Percentiles rank a stretch among this genome's conserved stretches.
phyloP scores from a whole-genome alignment of 2,888 invertebrate species.

The Eristalis arbustorum region DNA sequence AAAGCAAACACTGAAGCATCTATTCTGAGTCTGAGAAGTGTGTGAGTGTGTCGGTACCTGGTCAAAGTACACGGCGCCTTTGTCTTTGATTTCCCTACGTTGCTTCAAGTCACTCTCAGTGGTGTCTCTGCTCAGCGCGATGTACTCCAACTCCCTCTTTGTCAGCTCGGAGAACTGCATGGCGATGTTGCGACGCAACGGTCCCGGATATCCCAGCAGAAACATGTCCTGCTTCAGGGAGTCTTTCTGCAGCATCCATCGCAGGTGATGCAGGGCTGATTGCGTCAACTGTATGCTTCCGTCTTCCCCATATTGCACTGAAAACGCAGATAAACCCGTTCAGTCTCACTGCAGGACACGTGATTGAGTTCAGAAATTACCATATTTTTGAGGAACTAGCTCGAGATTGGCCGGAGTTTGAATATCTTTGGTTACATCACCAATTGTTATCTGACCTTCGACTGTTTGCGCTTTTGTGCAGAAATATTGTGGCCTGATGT shows the following conservation, averaged over 20 bases:
- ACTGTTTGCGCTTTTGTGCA: constrained; percentile 46
- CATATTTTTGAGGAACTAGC: constrained; percentile 86
- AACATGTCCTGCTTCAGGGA: constrained; percentile 96
- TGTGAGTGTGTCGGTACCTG: constrained; percentile 83
- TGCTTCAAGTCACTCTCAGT: constrained; percentile 99
- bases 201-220: constrained; percentile 94
- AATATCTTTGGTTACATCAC: constrained; percentile 86
- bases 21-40: neutral
- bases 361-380: constrained; percentile 71
- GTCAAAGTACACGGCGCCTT: constrained; percentile 95
- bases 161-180: constrained; percentile 94
- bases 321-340: neutral
- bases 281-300: constrained; percentile 85
- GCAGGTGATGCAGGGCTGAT: constrained; percentile 88
- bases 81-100: constrained; percentile 92
- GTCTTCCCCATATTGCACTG: constrained; percentile 79
- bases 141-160: constrained; percentile 94
- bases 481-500: constrained; percentile 16
- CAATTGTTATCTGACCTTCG: constrained; percentile 85
- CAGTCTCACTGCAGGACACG: neutral
- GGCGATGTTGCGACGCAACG: constrained; percentile 88
- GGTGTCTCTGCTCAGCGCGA: constrained; percentile 95
- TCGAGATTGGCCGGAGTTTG: constrained; percentile 85
- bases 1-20: neutral
- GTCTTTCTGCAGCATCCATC: constrained; percentile 99